A percentile compares a stretch with the other conserved stretches of the same genome.
Evolutionary conservation across 2,113 vertebrate species (phyloP).

Genomic region (Vanacampus margaritifer): DNA sequence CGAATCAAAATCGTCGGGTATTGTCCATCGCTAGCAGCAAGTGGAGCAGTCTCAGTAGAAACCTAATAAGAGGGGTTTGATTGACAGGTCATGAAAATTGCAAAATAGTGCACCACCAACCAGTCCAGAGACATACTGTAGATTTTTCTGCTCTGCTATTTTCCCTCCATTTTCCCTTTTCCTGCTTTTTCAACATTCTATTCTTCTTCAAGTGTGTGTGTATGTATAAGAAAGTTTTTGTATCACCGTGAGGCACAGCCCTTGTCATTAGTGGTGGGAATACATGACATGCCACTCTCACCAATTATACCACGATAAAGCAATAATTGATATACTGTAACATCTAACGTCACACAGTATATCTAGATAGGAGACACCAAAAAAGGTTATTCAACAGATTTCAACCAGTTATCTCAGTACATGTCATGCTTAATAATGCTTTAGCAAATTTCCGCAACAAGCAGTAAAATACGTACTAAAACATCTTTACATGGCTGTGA

Average conservation of each 20-base stretch:
- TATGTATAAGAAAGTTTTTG: not conserved
- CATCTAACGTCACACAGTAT: too few relatives aligned
- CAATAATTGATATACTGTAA: not conserved
- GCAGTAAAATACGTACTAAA: too few relatives aligned
- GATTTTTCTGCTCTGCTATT: not conserved
- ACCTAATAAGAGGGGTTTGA: slow-evolving; percentile 1
- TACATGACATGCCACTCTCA: not conserved
- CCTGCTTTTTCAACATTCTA: not conserved
- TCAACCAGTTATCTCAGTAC: not conserved
- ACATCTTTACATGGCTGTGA: too few relatives aligned
- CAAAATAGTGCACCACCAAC: not conserved
- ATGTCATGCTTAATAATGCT: not conserved
- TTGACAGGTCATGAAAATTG: slow-evolving; percentile 5
- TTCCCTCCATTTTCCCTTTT: not conserved
- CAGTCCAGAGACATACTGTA: not conserved
- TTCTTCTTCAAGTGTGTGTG: not conserved
- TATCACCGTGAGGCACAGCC: not conserved
- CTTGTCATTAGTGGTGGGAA: not conserved
- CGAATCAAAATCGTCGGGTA: too few relatives aligned
- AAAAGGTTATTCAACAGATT: too few relatives aligned
- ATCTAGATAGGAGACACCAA: too few relatives aligned
- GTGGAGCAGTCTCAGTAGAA: not conserved
- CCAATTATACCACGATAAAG: not conserved
- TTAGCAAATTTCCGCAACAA: not conserved
- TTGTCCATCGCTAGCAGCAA: not conserved